Base-by-base conservation (phyloP, 2,797 vertebrate genomes). In the Enteromius afrohamiltoni region DNA sequence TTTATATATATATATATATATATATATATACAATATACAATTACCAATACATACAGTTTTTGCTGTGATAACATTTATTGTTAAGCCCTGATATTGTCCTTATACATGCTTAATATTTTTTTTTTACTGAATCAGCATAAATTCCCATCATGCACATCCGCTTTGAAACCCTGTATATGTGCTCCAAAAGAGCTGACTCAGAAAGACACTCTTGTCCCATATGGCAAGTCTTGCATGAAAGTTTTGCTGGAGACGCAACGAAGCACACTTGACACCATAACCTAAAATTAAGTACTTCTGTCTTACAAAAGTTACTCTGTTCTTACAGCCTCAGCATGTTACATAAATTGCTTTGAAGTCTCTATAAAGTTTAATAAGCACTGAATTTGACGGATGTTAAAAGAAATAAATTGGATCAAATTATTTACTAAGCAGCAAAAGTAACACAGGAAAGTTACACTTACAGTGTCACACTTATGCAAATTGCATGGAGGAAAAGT, bases 171-270 rank as follows among this genome's bases (percentile, higher is more conserved):
- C 2, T 31, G 29, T 29, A 77, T 14, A 14, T 23, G 17, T 60
- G 37, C 58, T 74, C 49, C 45, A 13, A 84, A 85, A 85, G 37
- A 42, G 81, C 65, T 86, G 85, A 71, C 34, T 84, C 65, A 80
- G 45, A 74, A 29, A 47, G 17, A 73, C 68, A 78, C 49, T 58
- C 6, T 19, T 62, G 75, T 79, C 62, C 81, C 79, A 42, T 40
- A 29, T n/a, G 68, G 51, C 31, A 1, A 76, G n/a, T 13, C 23
- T 31, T 11, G 19, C 17, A 76, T 29, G n/a, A 42, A 31, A 21
- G 65, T 7, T 65, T 84, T 51, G 23, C 21, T 51, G 45, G 19
- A 34, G 23, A 70, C 17, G 34, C 45, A 80, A 9, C 11, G 58
- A 42, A 49, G 73, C 19, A 29, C 21, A 70, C 73, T 76, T 76